A percentile compares a stretch with the other conserved stretches of the same genome.
phyloP scores from a whole-genome alignment of 2,113 vertebrate species.

The Cheirogaleus medius region DNA sequence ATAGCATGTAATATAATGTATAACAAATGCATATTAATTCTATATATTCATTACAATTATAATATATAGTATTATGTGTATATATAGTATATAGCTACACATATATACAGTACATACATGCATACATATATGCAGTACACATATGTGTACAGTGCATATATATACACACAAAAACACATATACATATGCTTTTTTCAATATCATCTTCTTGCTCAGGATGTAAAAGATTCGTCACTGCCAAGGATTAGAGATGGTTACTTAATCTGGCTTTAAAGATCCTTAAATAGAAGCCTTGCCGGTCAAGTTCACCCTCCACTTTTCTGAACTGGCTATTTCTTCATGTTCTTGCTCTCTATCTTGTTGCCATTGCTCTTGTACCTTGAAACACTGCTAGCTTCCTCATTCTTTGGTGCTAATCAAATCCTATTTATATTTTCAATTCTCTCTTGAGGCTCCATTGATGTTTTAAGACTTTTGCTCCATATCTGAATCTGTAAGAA shows the following conservation, averaged over 20 bases:
- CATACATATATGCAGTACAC: not conserved
- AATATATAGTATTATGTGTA: no score
- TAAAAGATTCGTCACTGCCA: not conserved
- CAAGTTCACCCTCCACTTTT: not conserved
- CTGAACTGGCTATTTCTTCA: not conserved
- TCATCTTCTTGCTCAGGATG: not conserved
- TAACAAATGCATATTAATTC: not conserved
- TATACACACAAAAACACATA: no score
- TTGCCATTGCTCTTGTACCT: not conserved
- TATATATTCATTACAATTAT: no score
- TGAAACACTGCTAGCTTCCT: not conserved
- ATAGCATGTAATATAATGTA: not conserved
- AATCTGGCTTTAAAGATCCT: not conserved
- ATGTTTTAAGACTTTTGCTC: not conserved
- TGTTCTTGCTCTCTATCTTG: rapidly evolving
- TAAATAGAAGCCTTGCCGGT: not conserved
- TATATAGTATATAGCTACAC: not conserved
- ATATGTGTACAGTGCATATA: not conserved
- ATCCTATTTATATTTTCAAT: not conserved
- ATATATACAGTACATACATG: not conserved
- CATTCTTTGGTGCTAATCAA: not conserved
- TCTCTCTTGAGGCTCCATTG: not conserved
- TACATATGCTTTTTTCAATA: no score
- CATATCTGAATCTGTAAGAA: not conserved
- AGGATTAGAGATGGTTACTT: not conserved